Evolutionary conservation across 2,113 vertebrate species (phyloP).

Genomic region (Toxotes jaculatrix): DNA sequence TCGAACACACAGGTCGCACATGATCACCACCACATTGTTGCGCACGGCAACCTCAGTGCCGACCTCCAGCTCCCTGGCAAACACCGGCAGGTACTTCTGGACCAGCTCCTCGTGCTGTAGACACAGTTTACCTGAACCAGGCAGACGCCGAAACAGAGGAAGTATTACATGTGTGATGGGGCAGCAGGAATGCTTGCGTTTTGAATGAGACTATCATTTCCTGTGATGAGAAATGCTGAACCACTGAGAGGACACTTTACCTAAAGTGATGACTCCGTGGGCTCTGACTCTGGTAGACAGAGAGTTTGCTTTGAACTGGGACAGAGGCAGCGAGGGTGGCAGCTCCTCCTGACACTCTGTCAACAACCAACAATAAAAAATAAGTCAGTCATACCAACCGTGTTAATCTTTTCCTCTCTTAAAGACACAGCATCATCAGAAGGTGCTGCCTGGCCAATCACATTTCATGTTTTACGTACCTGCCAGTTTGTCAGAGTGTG

Average conservation of each 20-base stretch:
- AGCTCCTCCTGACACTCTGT: slow-evolving; percentile 68
- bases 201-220: not conserved
- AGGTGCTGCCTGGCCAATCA: not conserved
- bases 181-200: not conserved
- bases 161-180: not conserved
- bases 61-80: slow-evolving; percentile 92
- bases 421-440: too few species aligned
- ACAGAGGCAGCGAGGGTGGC: slow-evolving; percentile 79
- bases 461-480: slow-evolving; percentile 72
- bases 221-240: not conserved
- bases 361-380: slow-evolving; percentile 1
- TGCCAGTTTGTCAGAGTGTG: slow-evolving; percentile 67
- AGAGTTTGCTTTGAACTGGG: slow-evolving; percentile 85
- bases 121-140: slow-evolving; percentile 90
- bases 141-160: not conserved
- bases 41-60: slow-evolving; percentile 87
- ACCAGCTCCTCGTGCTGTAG: slow-evolving; percentile 93
- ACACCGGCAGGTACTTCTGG: slow-evolving; percentile 88
- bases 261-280: slow-evolving; percentile 92
- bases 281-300: slow-evolving; percentile 89
- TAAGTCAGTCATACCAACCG: not conserved
- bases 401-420: not conserved
- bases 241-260: slow-evolving; percentile 71
- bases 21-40: slow-evolving; percentile 90
- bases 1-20: slow-evolving; percentile 94